A percentile compares a stretch with the other conserved stretches of the same genome.
phyloP scores from a whole-genome alignment of 2,113 vertebrate genomes.

The Bambusicola thoracicus region DNA sequence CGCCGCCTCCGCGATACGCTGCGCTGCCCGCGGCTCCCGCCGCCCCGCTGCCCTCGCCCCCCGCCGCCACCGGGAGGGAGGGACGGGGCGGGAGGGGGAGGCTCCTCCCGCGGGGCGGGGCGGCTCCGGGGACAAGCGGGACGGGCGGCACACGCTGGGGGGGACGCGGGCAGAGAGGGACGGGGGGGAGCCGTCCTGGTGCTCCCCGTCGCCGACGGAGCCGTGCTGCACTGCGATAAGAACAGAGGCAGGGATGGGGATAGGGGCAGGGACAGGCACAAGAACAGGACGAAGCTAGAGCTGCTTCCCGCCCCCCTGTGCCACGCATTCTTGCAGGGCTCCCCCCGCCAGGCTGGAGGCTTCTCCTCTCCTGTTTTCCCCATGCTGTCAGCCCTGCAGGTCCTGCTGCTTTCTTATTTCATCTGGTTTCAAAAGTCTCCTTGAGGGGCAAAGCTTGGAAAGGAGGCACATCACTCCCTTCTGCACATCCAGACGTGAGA shows the following conservation, averaged over 20 bases:
- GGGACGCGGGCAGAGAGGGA: no score
- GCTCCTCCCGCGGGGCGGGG: slow-evolving; percentile 35
- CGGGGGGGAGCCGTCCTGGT: no score
- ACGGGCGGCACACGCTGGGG: neutral
- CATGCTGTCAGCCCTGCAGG: neutral
- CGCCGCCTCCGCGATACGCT: no score
- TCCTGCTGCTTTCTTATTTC: neutral
- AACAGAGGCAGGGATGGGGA: fast-evolving
- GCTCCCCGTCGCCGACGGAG: no score
- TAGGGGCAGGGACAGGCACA: neutral
- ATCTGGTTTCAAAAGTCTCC: neutral
- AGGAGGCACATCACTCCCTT: neutral
- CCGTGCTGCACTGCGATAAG: neutral
- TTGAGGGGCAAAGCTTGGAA: fast-evolving
- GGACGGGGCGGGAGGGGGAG: neutral
- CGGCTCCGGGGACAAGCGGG: neutral
- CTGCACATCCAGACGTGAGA: fast-evolving
- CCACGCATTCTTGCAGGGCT: neutral
- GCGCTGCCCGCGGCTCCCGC: neutral
- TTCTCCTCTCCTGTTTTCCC: no score
- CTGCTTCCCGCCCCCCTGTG: neutral
- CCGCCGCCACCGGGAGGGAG: neutral
- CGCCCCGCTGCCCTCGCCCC: neutral
- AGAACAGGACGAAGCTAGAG: neutral
- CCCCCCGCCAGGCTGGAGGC: neutral